phyloP scores from a whole-genome alignment of 1,140 invertebrate species.

The Zaprionus tsacasi region DNA sequence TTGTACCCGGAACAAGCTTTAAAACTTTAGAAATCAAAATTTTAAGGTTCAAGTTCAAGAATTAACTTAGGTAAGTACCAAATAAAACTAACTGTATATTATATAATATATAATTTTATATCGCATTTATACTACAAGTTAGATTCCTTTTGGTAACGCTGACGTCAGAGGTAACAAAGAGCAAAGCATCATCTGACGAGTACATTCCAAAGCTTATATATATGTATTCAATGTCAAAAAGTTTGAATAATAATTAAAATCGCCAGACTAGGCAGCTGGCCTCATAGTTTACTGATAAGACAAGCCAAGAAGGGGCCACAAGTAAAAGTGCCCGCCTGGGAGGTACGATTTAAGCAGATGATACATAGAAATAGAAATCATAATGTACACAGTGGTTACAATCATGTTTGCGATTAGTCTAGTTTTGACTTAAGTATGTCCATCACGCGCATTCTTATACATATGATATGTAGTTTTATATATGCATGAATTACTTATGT shows the following conservation, averaged over 20 bases:
- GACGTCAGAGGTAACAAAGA: constrained; percentile 13
- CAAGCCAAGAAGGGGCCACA: constrained; percentile 5
- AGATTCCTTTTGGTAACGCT: background rate
- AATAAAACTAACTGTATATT: background rate
- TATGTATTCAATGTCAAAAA: constrained; percentile 11
- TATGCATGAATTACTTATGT: too few species aligned
- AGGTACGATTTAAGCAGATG: background rate
- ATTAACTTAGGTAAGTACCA: background rate
- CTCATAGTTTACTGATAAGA: constrained; percentile 13
- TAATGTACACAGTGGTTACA: constrained; percentile 7
- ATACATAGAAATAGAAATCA: background rate
- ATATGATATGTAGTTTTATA: background rate
- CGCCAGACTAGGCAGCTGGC: constrained; percentile 8
- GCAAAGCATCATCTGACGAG: constrained; percentile 6
- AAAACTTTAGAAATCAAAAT: background rate
- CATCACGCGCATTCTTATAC: background rate
- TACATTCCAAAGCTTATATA: background rate
- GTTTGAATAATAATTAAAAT: constrained; percentile 11
- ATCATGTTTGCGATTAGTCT: background rate
- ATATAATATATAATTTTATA: background rate
- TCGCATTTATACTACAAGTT: background rate
- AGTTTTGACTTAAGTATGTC: background rate
- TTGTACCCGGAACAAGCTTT: constrained; percentile 6
- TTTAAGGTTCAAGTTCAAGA: constrained; percentile 10
- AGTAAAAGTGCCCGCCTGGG: constrained; percentile 8